Percentiles rank a stretch among this genome's conserved stretches.
Evolutionary conservation across 2,113 vertebrate genomes (phyloP).

Genomic region (Entomyzon cyanotis): DNA sequence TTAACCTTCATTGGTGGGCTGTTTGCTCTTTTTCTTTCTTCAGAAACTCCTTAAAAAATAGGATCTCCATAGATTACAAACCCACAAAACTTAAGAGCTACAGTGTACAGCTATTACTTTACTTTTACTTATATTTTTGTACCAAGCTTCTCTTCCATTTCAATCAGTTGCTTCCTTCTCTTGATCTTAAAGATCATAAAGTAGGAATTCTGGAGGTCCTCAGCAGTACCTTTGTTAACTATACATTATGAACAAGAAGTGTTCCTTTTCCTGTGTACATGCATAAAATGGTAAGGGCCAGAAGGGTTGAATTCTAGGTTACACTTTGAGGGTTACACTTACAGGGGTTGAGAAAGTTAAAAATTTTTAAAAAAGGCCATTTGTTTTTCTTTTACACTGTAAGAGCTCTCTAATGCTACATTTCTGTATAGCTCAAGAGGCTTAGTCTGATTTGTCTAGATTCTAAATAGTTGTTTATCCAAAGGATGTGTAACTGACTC

Average conservation of each 20-base stretch:
- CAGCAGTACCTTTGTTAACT: not conserved
- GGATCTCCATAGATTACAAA: not conserved
- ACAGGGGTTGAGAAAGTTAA: not conserved
- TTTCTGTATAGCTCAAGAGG: not conserved
- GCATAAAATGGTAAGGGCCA: not conserved
- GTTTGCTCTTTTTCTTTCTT: not conserved
- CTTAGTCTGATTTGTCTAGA: not conserved
- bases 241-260: not conserved
- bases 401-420: not conserved
- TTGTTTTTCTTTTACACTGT: not conserved
- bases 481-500: not conserved
- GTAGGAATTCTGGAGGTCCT: not conserved
- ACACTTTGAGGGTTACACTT: too few species aligned
- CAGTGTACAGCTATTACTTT: not conserved
- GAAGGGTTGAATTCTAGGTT: not conserved
- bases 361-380: fast-evolving
- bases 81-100: not conserved
- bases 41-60: not conserved
- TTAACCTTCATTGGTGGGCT: not conserved
- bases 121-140: not conserved
- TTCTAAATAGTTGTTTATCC: not conserved
- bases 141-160: not conserved
- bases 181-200: not conserved
- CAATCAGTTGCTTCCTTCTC: not conserved
- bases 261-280: not conserved